Base-by-base conservation (phyloP, 2,888 invertebrate species). In the Cyclophora punctaria region DNA sequence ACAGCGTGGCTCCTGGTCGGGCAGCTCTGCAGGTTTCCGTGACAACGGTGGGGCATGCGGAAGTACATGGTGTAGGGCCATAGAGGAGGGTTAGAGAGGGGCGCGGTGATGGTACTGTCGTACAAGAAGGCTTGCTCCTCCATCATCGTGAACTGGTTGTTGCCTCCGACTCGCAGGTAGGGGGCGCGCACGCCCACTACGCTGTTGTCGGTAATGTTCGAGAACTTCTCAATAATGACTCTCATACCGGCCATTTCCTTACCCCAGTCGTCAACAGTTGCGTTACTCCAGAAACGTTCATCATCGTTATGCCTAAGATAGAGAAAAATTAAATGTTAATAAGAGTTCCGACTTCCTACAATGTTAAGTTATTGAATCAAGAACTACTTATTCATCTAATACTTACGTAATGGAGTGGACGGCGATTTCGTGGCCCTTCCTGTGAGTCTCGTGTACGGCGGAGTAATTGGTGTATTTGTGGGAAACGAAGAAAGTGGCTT, bases 31-130 rank as follows among this genome's bases (percentile, higher is more conserved):
- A 96, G 86, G 82, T 97, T 97, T 57, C 97, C 97, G 76, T 97
- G 96, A 73, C 98, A 98, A 55, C 95, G 92, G 81, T 97, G 97
- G 0, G 97, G 96, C 95, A 98, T 96, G 69, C 96, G 93, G 92
- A 97, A 98, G 91, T 98, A 98, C 94, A 98, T 95, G 52, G 98
- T 98, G 90, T 98, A 98, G 3, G 98, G 98, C 98, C 98, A 98
- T 62, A 97, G 92, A 48, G 97, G 97, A 33, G 96, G 96, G 75
- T 96, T 96, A 62, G 94, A 95, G 41, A 97, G 89, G 1, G 97
- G 95, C 2, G 97, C 96, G 0, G 97, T 96, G 76, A 98, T 97
- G 48, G 98, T 97, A 44, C 97, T 97, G 81, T 98, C 98, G 77
- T 98, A 98, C 46, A 96, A 88, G 91, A 98, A 98, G 6, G 96